Conservation (phyloP, 2,113 vertebrate species). For the Ifrita kowaldi region DNA sequence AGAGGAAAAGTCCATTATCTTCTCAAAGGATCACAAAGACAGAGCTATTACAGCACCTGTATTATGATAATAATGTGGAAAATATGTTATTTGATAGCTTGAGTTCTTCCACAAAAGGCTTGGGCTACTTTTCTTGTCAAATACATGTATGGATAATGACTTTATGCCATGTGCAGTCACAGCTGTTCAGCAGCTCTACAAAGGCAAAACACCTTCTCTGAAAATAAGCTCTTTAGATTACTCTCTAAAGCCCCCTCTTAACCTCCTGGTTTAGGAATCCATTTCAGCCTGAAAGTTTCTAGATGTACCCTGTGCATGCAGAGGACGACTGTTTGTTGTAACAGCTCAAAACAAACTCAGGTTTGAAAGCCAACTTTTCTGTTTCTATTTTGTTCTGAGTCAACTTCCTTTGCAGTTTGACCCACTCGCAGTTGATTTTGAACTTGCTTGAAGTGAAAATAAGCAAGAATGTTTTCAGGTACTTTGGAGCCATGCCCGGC, state of each 20-base stretch:
- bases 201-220: neutral
- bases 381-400: neutral
- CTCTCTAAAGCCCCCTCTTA: neutral
- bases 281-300: neutral
- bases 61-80: neutral
- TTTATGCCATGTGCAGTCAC: neutral
- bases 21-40: neutral
- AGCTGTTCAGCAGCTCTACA: neutral
- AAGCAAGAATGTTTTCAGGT: neutral
- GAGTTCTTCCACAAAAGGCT: neutral
- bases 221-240: neutral
- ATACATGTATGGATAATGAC: neutral
- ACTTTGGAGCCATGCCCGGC: neutral
- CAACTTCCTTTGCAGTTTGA: neutral
- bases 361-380: neutral
- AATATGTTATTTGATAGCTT: neutral
- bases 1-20: neutral
- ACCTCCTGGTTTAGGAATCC: neutral
- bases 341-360: neutral
- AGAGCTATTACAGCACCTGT: neutral
- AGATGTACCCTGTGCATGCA: neutral
- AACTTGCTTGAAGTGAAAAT: neutral
- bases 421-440: neutral
- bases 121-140: neutral
- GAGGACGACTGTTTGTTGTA: neutral